Percentiles rank a stretch among this genome's conserved stretches.
These are phyloP conservation scores for Etheostoma perlongum DNA, from an alignment of 2,797 vertebrate genomes.

Conservation along the genomic window DNA sequence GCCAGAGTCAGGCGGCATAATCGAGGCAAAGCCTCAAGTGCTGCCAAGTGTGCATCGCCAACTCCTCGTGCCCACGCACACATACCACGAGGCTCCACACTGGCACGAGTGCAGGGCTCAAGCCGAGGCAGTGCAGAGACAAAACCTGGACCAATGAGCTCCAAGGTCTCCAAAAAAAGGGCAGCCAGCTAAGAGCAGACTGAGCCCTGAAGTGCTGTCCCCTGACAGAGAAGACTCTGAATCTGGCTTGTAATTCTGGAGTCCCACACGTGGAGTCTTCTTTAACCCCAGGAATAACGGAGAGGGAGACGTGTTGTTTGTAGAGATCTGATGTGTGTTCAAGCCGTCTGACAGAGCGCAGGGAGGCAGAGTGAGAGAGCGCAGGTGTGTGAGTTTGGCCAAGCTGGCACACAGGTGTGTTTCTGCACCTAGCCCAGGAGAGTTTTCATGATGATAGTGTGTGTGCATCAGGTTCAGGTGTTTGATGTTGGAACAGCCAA, in stretches of 20 bases:
- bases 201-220: slow-evolving; percentile 79
- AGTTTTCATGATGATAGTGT: slow-evolving; percentile 89
- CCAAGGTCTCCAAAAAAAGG: slow-evolving; percentile 88
- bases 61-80: slow-evolving; percentile 90
- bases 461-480: slow-evolving; percentile 96
- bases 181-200: slow-evolving; percentile 86
- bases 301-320: slow-evolving; percentile 53
- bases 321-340: slow-evolving; percentile 45
- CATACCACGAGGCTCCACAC: slow-evolving; percentile 88
- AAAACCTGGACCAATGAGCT: slow-evolving; percentile 94
- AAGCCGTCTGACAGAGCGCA: slow-evolving; percentile 88
- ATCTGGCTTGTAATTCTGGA: slow-evolving; percentile 83
- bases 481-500: slow-evolving; percentile 86
- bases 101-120: slow-evolving; percentile 90
- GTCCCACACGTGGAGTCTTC: slow-evolving; percentile 89
- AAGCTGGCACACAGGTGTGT: slow-evolving; percentile 91
- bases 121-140: slow-evolving; percentile 95
- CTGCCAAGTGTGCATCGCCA: slow-evolving; percentile 90
- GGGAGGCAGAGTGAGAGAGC: slow-evolving; percentile 90
- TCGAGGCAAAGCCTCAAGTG: slow-evolving; percentile 87
- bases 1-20: slow-evolving; percentile 91
- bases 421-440: slow-evolving; percentile 75
- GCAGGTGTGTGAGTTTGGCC: slow-evolving; percentile 85
- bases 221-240: slow-evolving; percentile 64
- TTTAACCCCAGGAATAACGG: slow-evolving; percentile 86